Evolutionary conservation across 2,888 invertebrate species (phyloP), one percentile per base, ranked within the genome.

Genomic region (Antheraea assamensis): DNA sequence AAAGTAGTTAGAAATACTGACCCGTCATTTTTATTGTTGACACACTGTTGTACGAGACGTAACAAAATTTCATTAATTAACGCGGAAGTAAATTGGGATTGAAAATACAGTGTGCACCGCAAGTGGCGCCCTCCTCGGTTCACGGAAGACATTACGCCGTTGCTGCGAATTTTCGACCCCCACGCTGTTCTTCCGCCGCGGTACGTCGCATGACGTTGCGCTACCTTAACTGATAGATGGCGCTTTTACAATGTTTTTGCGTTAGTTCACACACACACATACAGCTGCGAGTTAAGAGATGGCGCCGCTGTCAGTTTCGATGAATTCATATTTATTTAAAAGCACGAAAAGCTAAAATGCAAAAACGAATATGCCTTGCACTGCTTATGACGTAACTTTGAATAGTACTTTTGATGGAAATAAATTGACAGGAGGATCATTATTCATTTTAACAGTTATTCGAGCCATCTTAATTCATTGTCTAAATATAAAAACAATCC

Each of bases 51-150:
- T 21, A n/a, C 10, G 31, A 68, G 19, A n/a, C 35, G 21, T n/a
- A 68, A 31, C 10, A 68, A 31, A 35, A 35, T 68, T 35, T 68
- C 15, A 81, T 81, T 75, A 81, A 84, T 82, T 86, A 85, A 85
- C 81, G 81, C 84, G 87, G 84, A 85, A 76, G 71, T 64, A 61
- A 75, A 83, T 88, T 89, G 87, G 42, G 89, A 86, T 86, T 87
- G 82, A 82, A 88, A 89, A 90, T 84, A 83, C 93, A 97, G 97
- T 92, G 96, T 95, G 90, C 96, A 97, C 95, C 97, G 97, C 94
- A 97, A 97, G 93, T 98, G 97, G 97, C 96, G 97, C 85, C 97
- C 97, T 87, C 97, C 97, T 82, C 96, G 97, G 92, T 96, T 97
- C 95, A 96, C 96, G 83, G 96, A 96, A 86, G 97, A 97, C 95